Evolutionary conservation across 1,140 invertebrate genomes (phyloP).

Genomic region (Drosophila sturtevanti): DNA sequence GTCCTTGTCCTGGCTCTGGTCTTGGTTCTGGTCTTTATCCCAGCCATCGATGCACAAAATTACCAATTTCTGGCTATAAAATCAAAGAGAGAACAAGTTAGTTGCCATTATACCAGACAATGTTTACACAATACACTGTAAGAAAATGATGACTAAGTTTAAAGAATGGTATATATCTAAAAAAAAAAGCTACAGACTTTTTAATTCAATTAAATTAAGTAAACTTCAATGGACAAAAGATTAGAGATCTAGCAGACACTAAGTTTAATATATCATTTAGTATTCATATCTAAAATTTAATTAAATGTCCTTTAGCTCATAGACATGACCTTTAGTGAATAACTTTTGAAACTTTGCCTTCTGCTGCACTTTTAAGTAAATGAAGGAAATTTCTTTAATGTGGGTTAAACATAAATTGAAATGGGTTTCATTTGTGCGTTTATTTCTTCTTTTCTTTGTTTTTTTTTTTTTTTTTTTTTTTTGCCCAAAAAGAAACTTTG

Average conservation of each 20-base stretch:
- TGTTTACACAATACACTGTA: background rate
- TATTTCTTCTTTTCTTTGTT: no score
- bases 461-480: no score
- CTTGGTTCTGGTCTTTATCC: conserved; percentile 21
- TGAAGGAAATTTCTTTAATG: background rate
- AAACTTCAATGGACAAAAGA: no score
- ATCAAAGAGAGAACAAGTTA: conserved; percentile 74
- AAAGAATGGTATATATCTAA: no score
- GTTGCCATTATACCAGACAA: conserved; percentile 44
- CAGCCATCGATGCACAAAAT: conserved; percentile 69
- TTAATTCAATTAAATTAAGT: no score
- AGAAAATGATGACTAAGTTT: background rate
- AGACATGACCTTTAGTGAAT: no score
- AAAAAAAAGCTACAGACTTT: no score
- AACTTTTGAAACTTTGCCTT: background rate
- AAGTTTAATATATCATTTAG: no score
- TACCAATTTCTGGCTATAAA: conserved; percentile 78
- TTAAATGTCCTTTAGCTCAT: no score
- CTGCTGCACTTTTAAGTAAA: background rate
- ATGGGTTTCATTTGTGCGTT: background rate
- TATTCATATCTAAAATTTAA: no score
- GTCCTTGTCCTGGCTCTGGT: background rate
- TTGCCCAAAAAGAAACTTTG: conserved; percentile 37
- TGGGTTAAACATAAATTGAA: background rate
- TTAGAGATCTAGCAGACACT: no score